Evolutionary conservation across 2,113 vertebrate species (phyloP).

Genomic region (Phylloscopus trochilus): DNA sequence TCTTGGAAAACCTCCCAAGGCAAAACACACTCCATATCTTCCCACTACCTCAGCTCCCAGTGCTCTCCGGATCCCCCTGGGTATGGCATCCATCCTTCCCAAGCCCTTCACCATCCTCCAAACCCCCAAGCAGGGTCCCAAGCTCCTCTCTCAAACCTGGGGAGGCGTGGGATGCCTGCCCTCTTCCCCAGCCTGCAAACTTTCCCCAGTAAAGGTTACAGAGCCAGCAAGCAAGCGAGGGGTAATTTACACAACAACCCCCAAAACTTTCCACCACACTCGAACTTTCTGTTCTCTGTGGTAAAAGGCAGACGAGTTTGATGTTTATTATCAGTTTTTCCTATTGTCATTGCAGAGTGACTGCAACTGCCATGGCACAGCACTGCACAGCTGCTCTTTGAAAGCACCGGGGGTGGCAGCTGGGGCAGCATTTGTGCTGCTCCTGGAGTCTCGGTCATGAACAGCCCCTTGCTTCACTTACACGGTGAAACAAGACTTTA

Average conservation of each 20-base stretch:
- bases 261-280: conserved; percentile 20
- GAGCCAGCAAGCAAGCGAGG: background rate
- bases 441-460: background rate
- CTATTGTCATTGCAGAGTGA: background rate
- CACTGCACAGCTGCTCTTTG: conserved; percentile 25
- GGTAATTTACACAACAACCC: background rate
- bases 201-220: conserved; percentile 8
- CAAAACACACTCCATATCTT: background rate
- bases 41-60: background rate
- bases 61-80: background rate
- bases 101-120: background rate
- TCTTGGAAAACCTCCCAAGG: background rate
- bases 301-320: conserved; percentile 43
- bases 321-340: conserved; percentile 45
- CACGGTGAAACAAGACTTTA: background rate
- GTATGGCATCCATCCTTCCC: background rate
- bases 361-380: background rate
- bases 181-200: background rate
- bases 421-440: background rate
- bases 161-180: background rate
- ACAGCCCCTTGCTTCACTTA: background rate
- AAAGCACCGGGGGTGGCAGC: conserved; percentile 4
- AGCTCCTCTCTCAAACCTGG: background rate
- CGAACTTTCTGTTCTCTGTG: conserved; percentile 16
- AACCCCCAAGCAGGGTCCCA: background rate